Evolutionary conservation across 2,888 invertebrate species (phyloP).

Genomic region (Pyrrhia umbra): DNA sequence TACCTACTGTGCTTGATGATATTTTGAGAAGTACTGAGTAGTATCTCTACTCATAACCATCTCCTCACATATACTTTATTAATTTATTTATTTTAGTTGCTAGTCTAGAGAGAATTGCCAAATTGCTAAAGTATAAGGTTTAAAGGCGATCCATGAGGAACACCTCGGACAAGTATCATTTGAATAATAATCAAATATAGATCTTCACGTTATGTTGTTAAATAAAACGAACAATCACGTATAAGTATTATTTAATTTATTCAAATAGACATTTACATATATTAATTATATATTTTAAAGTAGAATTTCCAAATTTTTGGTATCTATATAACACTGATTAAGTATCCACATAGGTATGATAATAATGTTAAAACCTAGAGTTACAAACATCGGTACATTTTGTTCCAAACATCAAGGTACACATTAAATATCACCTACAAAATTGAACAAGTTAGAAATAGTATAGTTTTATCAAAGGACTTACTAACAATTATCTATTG

Average conservation of each 20-base stretch:
- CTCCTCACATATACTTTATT: too few species aligned
- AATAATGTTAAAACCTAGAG: slow-evolving; percentile 81
- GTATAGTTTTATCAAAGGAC: slow-evolving; percentile 89
- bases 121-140: too few species aligned
- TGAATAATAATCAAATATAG: too few species aligned
- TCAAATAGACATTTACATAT: slow-evolving; percentile 89
- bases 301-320: slow-evolving; percentile 89
- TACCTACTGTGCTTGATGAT: too few species aligned
- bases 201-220: too few species aligned
- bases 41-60: too few species aligned
- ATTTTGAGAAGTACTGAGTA: too few species aligned
- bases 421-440: slow-evolving; percentile 89
- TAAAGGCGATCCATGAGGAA: too few species aligned
- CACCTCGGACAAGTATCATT: too few species aligned
- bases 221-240: slow-evolving; percentile 84
- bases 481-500: slow-evolving; percentile 81
- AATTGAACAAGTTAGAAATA: slow-evolving; percentile 90
- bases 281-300: slow-evolving; percentile 82
- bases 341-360: slow-evolving; percentile 81
- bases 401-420: slow-evolving; percentile 87
- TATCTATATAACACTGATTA: slow-evolving; percentile 87
- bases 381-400: slow-evolving; percentile 84
- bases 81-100: too few species aligned
- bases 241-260: slow-evolving; percentile 87
- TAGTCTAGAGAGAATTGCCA: too few species aligned